Evolutionary conservation across 2,888 invertebrate genomes (phyloP).

Genomic region (Nysson spinosus): DNA sequence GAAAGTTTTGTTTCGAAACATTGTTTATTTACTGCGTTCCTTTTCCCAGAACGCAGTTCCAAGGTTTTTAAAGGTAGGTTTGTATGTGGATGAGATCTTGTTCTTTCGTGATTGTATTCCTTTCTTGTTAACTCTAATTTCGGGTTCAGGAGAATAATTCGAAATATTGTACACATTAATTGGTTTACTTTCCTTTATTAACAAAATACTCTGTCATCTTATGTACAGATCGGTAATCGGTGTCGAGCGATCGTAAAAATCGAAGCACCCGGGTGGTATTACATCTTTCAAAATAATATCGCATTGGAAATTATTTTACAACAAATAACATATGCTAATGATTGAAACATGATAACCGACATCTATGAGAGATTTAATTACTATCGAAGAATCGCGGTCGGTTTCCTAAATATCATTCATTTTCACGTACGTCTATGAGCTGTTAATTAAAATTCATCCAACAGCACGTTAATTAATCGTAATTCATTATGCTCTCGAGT

Average conservation of each 20-base stretch:
- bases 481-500: not conserved
- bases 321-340: constrained; percentile 6
- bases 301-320: constrained; percentile 14
- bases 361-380: not conserved
- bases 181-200: constrained; percentile 64
- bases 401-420: no score
- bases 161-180: constrained; percentile 25
- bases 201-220: constrained; percentile 70
- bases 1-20: no score
- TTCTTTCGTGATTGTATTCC: no score
- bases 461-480: no score
- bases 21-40: no score
- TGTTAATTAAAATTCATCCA: no score
- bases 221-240: constrained; percentile 58
- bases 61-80: no score
- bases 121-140: no score
- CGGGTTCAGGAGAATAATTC: no score
- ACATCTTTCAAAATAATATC: constrained; percentile 30
- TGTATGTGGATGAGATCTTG: no score
- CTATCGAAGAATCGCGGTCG: not conserved
- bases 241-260: constrained; percentile 54
- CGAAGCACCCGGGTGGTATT: constrained; percentile 36
- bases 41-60: not conserved
- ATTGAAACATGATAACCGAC: not conserved
- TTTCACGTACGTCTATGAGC: no score